Evolutionary conservation across 2,113 vertebrate genomes (phyloP), one percentile per base, ranked within the genome.

Genomic region (Ochotona princeps): DNA sequence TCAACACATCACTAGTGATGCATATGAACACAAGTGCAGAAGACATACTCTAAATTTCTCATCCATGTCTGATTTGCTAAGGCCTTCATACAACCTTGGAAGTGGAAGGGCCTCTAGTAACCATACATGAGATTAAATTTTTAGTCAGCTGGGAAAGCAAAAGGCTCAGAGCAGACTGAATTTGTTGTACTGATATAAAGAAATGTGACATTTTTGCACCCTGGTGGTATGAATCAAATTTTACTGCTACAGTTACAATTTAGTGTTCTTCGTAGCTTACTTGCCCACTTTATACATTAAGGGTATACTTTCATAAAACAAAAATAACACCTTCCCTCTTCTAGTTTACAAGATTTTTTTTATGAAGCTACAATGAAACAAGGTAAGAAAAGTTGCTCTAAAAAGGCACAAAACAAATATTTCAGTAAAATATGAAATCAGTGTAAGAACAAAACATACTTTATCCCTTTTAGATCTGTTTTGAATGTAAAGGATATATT

Each of bases 271-370:
- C 35, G 47, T 78, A 79, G 79, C n/a, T 70, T 91, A 83, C 70
- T 86, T 69, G 20, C 57, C 61, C 78, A 84, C 35, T 93, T 90
- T 94, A 38, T 92, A 90, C 30, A 25, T 84, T 85, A 85, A 93
- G 88, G 74, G 66, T 95, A 89, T 85, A 79, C 49, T 90, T 94
- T 69, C 72, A 26, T 74, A 89, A 96, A 94, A 66, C 74, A 79
- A 95, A 93, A 70, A 79, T 61, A 96, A 83, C 66, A 28, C 15
- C 38, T 87, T 86, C 38, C 25, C 12, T 89, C 44, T 28, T 89
- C 12, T 84, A 81, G 25, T 35, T 96, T 96, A 54, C 47, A 82
- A 69, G n/a, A 81, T 78, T 93, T 79, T 93, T 79, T 57, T 85
- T 91, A 89, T 87, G 76, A 96, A 25, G 54, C 47, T 63, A 86